Conservation (phyloP, 1,140 invertebrate species). For the Ridgeia piscesae region DNA sequence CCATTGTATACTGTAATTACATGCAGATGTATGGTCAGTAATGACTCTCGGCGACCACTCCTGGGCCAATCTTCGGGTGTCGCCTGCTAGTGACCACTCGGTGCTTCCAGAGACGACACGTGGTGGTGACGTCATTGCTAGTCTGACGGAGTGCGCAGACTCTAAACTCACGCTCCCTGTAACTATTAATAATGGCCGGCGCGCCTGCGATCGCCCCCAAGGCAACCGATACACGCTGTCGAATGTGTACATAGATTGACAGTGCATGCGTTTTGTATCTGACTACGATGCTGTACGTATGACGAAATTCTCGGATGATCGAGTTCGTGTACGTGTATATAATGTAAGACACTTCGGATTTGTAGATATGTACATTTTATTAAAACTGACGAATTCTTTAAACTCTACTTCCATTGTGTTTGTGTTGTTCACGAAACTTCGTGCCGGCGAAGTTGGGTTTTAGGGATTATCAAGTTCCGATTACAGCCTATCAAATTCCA, state of each 20-base stretch:
- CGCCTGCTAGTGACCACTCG: neutral
- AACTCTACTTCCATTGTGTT: neutral
- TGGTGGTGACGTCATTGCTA: neutral
- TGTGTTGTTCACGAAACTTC: neutral
- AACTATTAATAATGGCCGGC: neutral
- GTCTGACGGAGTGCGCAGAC: slow-evolving; percentile 2
- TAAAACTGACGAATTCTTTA: neutral
- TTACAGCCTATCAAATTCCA: too few relatives aligned
- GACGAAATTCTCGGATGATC: neutral
- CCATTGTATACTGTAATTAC: neutral
- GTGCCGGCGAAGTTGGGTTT: neutral
- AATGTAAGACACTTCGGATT: neutral
- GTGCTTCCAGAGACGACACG: neutral
- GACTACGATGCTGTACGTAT: neutral
- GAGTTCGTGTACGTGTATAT: neutral
- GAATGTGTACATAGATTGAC: neutral
- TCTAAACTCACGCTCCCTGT: neutral
- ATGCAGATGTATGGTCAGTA: neutral
- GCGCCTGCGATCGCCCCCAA: neutral
- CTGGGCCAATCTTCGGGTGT: neutral
- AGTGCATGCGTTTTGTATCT: neutral
- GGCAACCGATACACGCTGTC: neutral
- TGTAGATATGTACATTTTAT: neutral
- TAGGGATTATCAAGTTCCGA: neutral
- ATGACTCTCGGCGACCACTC: neutral